phyloP scores from a whole-genome alignment of 2,113 vertebrate genomes.

The Rhinolophus sinicus region DNA sequence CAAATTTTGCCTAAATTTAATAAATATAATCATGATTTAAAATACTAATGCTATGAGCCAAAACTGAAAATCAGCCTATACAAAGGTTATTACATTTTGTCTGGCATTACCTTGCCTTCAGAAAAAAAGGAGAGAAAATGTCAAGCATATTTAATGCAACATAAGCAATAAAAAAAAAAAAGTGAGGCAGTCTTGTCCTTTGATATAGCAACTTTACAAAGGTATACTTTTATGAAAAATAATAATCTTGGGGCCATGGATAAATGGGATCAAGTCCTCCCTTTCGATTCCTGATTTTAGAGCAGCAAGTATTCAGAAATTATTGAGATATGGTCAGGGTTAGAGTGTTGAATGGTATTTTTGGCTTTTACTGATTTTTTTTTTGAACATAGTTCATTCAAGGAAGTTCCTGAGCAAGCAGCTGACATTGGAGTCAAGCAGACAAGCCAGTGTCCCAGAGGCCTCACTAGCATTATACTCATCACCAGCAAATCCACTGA shows the following conservation, averaged over 20 bases:
- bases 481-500: constrained; percentile 49
- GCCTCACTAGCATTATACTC: neutral
- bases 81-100: neutral
- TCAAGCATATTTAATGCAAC: constrained; percentile 20
- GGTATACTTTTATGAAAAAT: neutral
- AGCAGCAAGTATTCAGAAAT: neutral
- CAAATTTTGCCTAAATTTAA: neutral
- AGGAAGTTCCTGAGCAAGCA: neutral
- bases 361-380: neutral
- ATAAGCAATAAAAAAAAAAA: neutral
- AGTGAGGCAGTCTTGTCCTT: constrained; percentile 17
- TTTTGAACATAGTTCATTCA: constrained; percentile 38
- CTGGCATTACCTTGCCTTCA: neutral
- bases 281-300: neutral
- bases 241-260: neutral
- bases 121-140: constrained; percentile 18
- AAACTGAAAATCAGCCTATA: neutral
- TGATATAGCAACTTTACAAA: constrained; percentile 2
- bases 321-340: neutral
- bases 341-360: neutral
- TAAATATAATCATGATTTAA: neutral
- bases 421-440: constrained; percentile 1
- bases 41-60: neutral
- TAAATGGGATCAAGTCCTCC: neutral
- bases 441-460: constrained; percentile 29